phyloP scores from a whole-genome alignment of 1,140 invertebrate genomes.

The Ganaspis sp. region DNA sequence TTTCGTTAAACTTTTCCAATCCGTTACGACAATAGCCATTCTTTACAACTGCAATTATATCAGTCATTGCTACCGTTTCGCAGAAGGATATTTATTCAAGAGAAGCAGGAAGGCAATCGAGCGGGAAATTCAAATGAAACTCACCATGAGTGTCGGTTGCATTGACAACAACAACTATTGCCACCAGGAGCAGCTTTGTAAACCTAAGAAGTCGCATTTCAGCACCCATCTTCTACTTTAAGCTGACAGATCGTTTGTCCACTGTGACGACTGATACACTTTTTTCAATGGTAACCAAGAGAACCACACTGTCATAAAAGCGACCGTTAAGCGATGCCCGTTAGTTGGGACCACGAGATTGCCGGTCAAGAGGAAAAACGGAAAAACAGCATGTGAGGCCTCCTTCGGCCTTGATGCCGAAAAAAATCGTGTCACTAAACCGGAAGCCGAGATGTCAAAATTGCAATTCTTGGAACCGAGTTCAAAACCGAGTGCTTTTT shows the following conservation, averaged over 20 bases:
- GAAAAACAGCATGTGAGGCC: constrained; percentile 47
- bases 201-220: constrained; percentile 69
- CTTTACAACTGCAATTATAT: background rate
- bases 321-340: constrained; percentile 33
- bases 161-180: constrained; percentile 40
- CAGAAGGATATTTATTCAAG: background rate
- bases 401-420: constrained; percentile 30
- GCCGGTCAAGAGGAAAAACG: background rate
- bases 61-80: background rate
- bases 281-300: constrained; percentile 39
- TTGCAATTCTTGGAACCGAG: background rate
- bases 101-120: background rate
- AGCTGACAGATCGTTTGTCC: constrained; percentile 37
- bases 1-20: background rate
- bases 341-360: background rate
- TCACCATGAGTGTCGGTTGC: constrained; percentile 54
- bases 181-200: constrained; percentile 63
- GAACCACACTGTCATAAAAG: constrained; percentile 53
- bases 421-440: background rate
- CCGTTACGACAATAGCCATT: background rate
- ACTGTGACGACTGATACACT: constrained; percentile 44
- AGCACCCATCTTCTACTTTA: constrained; percentile 54
- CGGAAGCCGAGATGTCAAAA: background rate
- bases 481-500: constrained; percentile 25
- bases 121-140: constrained; percentile 43